Conservation (phyloP, 2,888 invertebrate genomes). For the Chironomus tentans region DNA sequence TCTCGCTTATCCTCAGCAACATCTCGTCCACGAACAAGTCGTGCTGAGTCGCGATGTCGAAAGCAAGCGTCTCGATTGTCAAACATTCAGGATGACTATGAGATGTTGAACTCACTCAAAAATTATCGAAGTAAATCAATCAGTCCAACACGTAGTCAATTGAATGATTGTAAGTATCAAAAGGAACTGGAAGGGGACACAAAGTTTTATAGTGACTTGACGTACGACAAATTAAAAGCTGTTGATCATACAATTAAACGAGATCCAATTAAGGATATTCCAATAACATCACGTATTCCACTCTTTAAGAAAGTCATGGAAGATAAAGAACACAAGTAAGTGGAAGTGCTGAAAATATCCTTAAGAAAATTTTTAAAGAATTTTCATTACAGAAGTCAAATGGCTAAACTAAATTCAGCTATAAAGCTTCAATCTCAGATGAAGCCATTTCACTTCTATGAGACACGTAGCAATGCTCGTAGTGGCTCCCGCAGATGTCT, state of each 20-base stretch:
- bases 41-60: conserved; percentile 9
- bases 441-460: conserved; percentile 56
- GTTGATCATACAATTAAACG: conserved; percentile 36
- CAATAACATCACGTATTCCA: conserved; percentile 60
- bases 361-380: no score
- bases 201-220: conserved; percentile 34
- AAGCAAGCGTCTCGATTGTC: conserved; percentile 16
- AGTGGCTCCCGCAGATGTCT: conserved; percentile 32
- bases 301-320: conserved; percentile 62
- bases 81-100: conserved; percentile 19
- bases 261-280: conserved; percentile 49
- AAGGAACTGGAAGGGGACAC: conserved; percentile 31
- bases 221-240: conserved; percentile 38
- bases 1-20: conserved; percentile 20
- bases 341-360: background rate
- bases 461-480: conserved; percentile 33
- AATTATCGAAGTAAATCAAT: conserved; percentile 24
- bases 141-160: conserved; percentile 26
- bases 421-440: conserved; percentile 54
- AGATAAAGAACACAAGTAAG: conserved; percentile 60
- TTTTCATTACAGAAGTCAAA: conserved; percentile 43
- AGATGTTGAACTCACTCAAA: conserved; percentile 17
- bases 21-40: conserved; percentile 17
- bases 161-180: conserved; percentile 29
- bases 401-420: conserved; percentile 52